Percentiles rank a stretch among this genome's conserved stretches.
phyloP scores from a whole-genome alignment of 2,113 vertebrate genomes.

The Muscicapa adusta region DNA sequence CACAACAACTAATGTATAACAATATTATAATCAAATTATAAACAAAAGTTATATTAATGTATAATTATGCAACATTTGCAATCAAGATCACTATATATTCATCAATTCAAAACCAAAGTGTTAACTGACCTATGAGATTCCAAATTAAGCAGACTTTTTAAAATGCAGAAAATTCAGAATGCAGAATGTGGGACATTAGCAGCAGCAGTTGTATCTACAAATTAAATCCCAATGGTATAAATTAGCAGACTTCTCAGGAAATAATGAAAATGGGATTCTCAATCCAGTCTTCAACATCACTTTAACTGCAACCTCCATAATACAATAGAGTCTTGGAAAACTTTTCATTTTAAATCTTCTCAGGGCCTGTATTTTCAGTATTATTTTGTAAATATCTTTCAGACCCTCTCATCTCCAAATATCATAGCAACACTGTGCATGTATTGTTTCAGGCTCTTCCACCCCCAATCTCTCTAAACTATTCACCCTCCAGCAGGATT shows the following conservation, averaged over 20 bases:
- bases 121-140: neutral
- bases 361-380: neutral
- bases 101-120: neutral
- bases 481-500: neutral
- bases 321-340: neutral
- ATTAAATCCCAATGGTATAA: slow-evolving; percentile 28
- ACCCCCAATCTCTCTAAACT: neutral
- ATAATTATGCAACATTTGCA: neutral
- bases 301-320: neutral
- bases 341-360: neutral
- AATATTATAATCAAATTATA: neutral
- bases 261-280: neutral
- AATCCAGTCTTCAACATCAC: neutral
- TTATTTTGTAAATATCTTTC: neutral
- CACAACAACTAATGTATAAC: neutral
- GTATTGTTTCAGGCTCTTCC: neutral
- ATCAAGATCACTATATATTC: neutral
- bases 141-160: neutral
- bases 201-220: neutral
- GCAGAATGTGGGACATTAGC: neutral
- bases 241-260: slow-evolving; percentile 21
- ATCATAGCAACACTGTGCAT: rapidly evolving
- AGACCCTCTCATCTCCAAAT: neutral
- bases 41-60: neutral
- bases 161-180: neutral